Evolutionary conservation across 53 echinoderm and acorn worm species (phyloP).

Genomic region (Zoroaster sp.): DNA sequence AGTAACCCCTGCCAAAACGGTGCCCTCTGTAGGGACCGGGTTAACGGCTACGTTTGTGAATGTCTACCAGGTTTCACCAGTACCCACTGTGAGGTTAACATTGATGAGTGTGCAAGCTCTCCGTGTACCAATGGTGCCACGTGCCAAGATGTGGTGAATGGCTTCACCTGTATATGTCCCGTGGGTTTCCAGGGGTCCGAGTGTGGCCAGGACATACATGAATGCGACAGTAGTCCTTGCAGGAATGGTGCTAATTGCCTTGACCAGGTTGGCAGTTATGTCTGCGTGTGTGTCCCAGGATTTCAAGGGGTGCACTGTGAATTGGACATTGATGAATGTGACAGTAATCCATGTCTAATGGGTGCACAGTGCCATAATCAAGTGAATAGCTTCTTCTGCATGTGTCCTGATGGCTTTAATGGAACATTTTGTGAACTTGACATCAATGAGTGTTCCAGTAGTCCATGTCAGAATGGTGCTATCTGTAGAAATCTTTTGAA

Average conservation of each 20-base stretch:
- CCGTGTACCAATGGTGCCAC: constrained; percentile 68
- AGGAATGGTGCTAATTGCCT: constrained; percentile 55
- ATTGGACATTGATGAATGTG: constrained; percentile 60
- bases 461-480: constrained; percentile 63
- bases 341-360: constrained; percentile 53
- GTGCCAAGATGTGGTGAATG: constrained; percentile 66
- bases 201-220: constrained; percentile 40
- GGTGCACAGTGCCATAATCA: constrained; percentile 48
- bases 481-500: constrained; percentile 60
- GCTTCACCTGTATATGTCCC: constrained; percentile 63
- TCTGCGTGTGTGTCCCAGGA: constrained; percentile 64
- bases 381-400: constrained; percentile 45
- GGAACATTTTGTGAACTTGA: constrained; percentile 59
- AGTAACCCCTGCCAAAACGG: constrained; percentile 56
- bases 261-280: constrained; percentile 58
- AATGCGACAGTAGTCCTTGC: constrained; percentile 59
- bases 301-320: constrained; percentile 60
- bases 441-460: constrained; percentile 60
- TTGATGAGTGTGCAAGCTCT: constrained; percentile 53
- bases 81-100: constrained; percentile 24
- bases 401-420: constrained; percentile 54
- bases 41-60: constrained; percentile 18
- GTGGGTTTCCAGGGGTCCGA: constrained; percentile 64
- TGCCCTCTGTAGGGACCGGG: constrained; percentile 13
- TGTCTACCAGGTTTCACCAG: constrained; percentile 19